These are phyloP conservation scores for Lutjanus erythropterus DNA, from an alignment of 2,113 vertebrate genomes.

Conservation along the genomic window DNA sequence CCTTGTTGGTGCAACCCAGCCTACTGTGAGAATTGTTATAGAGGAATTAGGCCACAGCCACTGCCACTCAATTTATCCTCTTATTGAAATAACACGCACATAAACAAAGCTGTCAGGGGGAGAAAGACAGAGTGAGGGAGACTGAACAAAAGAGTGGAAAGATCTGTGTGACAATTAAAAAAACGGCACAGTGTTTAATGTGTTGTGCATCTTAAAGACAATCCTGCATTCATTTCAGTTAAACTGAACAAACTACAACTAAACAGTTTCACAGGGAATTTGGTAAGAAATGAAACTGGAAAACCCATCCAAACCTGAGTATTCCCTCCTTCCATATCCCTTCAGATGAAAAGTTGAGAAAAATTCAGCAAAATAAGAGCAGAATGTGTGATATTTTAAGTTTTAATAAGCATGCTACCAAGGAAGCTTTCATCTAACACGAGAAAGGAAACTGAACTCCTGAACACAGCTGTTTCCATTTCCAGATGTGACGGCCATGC, in stretches of 20 bases:
- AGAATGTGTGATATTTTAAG: constrained; percentile 12
- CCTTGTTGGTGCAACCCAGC: no score
- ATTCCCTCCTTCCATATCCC: neutral
- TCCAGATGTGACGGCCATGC: constrained; percentile 17
- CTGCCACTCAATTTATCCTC: neutral
- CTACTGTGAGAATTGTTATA: constrained; percentile 4
- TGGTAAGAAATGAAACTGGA: neutral
- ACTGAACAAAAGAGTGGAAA: neutral
- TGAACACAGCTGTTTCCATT: constrained; percentile 47
- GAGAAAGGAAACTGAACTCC: constrained; percentile 26
- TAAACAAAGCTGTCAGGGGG: constrained; percentile 18
- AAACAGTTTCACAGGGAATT: neutral
- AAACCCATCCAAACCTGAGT: neutral
- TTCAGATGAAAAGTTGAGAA: neutral
- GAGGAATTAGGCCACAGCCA: constrained; percentile 19
- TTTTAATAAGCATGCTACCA: neutral
- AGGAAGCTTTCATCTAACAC: constrained; percentile 26
- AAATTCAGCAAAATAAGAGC: neutral
- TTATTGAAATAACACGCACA: constrained; percentile 32
- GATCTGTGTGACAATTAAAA: no score
- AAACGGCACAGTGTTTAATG: neutral
- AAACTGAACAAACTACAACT: neutral
- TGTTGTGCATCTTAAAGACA: neutral
- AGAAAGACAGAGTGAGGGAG: neutral
- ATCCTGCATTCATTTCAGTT: neutral